Conservation (phyloP, 2,888 invertebrate genomes). For the Ennomos erosarius region DNA sequence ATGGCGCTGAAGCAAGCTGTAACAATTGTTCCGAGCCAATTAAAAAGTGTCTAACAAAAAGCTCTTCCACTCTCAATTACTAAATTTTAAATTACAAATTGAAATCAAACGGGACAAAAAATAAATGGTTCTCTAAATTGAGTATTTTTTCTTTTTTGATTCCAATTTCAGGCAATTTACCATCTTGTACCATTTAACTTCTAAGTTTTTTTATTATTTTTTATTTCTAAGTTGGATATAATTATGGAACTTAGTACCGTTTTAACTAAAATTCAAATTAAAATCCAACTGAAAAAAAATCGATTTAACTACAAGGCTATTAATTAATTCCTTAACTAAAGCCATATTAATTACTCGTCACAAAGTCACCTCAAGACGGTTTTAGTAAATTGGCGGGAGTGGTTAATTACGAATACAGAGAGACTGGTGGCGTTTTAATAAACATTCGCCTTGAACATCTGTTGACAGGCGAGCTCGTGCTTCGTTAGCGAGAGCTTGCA, state of each 20-base stretch:
- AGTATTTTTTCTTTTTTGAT: too few species aligned
- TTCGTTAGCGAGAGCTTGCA: too few species aligned
- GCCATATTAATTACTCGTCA: conserved; percentile 3
- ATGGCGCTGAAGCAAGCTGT: background rate
- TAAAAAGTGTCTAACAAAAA: conserved; percentile 9
- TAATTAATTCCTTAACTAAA: background rate
- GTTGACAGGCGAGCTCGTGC: background rate
- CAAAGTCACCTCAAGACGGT: conserved; percentile 4
- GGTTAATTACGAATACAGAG: background rate
- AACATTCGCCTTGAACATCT: conserved; percentile 11
- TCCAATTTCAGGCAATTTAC: too few species aligned
- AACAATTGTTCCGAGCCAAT: conserved; percentile 8
- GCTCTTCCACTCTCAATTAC: background rate
- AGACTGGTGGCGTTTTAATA: conserved; percentile 1
- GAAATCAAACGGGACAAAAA: background rate
- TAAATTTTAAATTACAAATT: background rate
- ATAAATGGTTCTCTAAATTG: too few species aligned
- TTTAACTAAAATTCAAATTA: too few species aligned
- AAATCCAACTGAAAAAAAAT: too few species aligned
- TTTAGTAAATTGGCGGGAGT: conserved; percentile 2
- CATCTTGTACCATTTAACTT: too few species aligned
- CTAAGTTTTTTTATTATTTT: too few species aligned
- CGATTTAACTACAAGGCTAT: too few species aligned
- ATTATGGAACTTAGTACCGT: too few species aligned
- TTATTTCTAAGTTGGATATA: too few species aligned